A percentile compares a stretch with the other conserved stretches of the same genome.
These are phyloP conservation scores for Phocides pigmalion DNA, from an alignment of 1,140 invertebrate species.

Conservation along the genomic window DNA sequence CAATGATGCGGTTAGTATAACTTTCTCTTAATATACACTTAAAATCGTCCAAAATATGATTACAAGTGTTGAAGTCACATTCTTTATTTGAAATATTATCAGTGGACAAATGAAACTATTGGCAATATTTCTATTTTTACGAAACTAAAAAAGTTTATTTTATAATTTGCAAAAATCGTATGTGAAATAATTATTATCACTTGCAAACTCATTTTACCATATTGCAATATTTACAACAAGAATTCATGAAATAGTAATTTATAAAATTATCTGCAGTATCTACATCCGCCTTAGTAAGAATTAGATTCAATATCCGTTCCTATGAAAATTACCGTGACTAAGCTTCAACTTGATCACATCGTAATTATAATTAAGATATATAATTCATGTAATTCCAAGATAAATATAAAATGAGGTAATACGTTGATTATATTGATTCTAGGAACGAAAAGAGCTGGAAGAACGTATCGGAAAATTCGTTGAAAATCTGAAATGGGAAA, in stretches of 20 bases:
- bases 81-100: too few relatives aligned
- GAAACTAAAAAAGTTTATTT: too few relatives aligned
- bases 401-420: not conserved
- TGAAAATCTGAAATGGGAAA: slow-evolving; percentile 66
- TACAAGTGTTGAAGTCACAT: too few relatives aligned
- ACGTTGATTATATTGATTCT: slow-evolving; percentile 6
- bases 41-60: too few relatives aligned
- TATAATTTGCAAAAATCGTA: too few relatives aligned
- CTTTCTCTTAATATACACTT: not conserved
- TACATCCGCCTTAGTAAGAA: not conserved
- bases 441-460: slow-evolving; percentile 63
- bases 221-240: too few relatives aligned
- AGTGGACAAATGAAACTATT: too few relatives aligned
- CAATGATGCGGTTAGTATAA: slow-evolving; percentile 51
- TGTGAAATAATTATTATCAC: too few relatives aligned
- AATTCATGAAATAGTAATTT: too few relatives aligned
- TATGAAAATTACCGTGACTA: slow-evolving; percentile 5
- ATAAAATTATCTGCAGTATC: too few relatives aligned
- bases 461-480: slow-evolving; percentile 60
- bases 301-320: not conserved
- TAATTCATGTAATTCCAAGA: slow-evolving; percentile 1
- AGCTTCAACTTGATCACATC: not conserved
- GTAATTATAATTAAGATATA: not conserved
- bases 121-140: too few relatives aligned
- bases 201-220: too few relatives aligned